Conservation (phyloP, 2,888 invertebrate species). For the Hypercompe scribonia region DNA sequence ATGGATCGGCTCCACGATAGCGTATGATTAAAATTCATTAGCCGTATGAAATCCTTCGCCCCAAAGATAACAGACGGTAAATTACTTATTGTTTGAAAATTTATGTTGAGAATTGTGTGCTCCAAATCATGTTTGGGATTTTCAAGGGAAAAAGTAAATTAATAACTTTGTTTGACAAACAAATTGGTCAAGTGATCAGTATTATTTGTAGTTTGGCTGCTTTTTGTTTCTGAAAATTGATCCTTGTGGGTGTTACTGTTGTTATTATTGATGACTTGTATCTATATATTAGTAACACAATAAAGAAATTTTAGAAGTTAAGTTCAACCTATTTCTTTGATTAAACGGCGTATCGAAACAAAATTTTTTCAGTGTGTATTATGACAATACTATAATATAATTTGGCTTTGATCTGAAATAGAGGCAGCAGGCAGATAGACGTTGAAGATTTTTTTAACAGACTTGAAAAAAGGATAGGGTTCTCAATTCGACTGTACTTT, state of each 20-base stretch:
- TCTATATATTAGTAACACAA: not conserved
- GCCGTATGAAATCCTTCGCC: conserved; percentile 47
- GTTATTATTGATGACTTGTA: not conserved
- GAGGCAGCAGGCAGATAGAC: no score
- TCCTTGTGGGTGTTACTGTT: no score
- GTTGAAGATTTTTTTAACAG: no score
- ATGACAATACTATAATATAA: no score
- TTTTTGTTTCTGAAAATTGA: not conserved
- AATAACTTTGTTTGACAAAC: not conserved
- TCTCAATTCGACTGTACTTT: no score
- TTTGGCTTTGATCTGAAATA: no score
- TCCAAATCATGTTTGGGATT: conserved; percentile 8
- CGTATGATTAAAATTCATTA: conserved; percentile 58
- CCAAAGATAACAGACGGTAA: conserved; percentile 23
- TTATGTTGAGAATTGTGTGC: conserved; percentile 18
- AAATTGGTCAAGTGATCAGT: not conserved
- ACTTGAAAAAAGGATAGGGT: no score
- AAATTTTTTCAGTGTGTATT: no score
- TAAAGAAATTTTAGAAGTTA: no score
- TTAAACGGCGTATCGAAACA: no score
- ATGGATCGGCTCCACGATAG: conserved; percentile 75
- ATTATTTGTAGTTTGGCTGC: no score
- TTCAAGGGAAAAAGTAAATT: conserved; percentile 7
- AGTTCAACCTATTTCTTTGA: no score
- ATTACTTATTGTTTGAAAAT: conserved; percentile 24